These are phyloP conservation scores for Manis javanica DNA, from an alignment of 2,797 vertebrate genomes.

Conservation along the genomic window DNA sequence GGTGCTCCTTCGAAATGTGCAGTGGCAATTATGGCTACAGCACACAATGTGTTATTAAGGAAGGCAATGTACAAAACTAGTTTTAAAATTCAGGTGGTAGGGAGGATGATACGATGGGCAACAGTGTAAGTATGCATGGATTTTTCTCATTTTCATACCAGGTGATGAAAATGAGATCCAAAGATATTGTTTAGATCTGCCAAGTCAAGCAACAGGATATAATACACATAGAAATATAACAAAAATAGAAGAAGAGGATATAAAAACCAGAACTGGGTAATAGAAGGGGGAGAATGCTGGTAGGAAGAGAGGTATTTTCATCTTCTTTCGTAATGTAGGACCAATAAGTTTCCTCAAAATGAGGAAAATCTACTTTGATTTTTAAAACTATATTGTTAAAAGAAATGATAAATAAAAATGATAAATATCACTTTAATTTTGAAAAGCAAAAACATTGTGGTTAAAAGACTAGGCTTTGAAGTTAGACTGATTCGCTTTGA, in stretches of 20 bases:
- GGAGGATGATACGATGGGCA: not conserved
- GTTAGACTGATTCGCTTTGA: not conserved
- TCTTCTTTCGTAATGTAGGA: not conserved
- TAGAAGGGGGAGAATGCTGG: not conserved
- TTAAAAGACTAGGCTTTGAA: not conserved
- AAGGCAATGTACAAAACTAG: not conserved
- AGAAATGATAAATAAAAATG: not conserved
- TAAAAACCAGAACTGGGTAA: not conserved
- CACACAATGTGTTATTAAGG: not conserved
- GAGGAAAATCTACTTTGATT: not conserved
- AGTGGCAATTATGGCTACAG: not conserved
- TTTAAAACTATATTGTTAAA: not conserved
- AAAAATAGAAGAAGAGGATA: not conserved
- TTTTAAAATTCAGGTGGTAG: not conserved
- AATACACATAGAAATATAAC: not conserved
- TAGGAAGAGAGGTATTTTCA: not conserved
- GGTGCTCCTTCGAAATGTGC: not conserved
- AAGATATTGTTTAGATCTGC: not conserved
- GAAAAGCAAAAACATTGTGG: not conserved
- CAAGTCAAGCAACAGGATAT: not conserved
- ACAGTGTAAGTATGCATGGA: not conserved
- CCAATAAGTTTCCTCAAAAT: not conserved
- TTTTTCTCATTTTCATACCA: not conserved
- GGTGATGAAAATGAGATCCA: not conserved
- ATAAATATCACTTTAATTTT: not conserved